phyloP scores from a whole-genome alignment of 35 echinoderm and acorn worm species.

The Heliocidaris erythrogramma region DNA sequence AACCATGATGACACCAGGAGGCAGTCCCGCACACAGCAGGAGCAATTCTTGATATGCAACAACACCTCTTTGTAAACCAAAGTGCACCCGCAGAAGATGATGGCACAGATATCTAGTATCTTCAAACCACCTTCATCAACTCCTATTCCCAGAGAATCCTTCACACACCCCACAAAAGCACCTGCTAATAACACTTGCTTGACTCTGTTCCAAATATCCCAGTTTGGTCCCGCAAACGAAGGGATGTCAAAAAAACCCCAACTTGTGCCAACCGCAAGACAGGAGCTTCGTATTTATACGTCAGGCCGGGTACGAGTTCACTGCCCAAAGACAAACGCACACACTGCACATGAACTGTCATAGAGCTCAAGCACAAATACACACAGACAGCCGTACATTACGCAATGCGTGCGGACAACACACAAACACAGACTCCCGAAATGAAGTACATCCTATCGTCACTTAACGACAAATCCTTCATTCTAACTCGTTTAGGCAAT shows the following conservation, averaged over 20 bases:
- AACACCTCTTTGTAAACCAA: neutral
- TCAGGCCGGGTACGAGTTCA: conserved; percentile 20
- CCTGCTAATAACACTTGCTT: neutral
- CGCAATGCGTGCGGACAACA: neutral
- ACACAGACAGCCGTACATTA: conserved; percentile 1
- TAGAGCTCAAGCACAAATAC: neutral
- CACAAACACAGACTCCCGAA: neutral
- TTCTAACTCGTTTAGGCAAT: conserved; percentile 44
- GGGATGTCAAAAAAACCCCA: neutral
- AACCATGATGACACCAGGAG: neutral
- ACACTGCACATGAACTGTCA: conserved; percentile 11
- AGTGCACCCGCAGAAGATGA: neutral
- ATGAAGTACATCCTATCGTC: conserved; percentile 32
- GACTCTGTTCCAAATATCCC: neutral
- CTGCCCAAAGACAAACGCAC: conserved; percentile 33
- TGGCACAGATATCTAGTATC: neutral
- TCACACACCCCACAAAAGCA: neutral
- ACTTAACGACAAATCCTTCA: conserved; percentile 47
- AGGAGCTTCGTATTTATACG: conserved; percentile 26
- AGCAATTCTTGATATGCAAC: neutral
- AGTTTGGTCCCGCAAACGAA: neutral
- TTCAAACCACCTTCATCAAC: neutral
- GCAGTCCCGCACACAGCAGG: conserved; percentile 19
- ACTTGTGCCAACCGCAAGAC: conserved; percentile 15
- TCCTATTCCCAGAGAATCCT: neutral